Conservation (phyloP, 2,797 vertebrate species). For the Thripadectes ignobilis region DNA sequence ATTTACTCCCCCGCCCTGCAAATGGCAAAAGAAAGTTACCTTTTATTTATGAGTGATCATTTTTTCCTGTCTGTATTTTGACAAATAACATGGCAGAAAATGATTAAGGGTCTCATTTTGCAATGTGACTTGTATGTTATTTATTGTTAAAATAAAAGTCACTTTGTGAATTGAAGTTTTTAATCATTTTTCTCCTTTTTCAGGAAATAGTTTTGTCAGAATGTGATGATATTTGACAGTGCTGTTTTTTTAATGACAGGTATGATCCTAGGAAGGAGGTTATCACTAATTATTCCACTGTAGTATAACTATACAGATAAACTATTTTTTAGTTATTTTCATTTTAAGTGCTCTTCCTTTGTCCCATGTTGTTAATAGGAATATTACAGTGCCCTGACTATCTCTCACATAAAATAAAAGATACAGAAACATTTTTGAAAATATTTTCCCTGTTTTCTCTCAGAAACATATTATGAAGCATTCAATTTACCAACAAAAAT, state of each 20-base stretch:
- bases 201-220: slow-evolving; percentile 67
- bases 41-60: slow-evolving; percentile 74
- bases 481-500: neutral
- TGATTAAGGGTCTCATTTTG: slow-evolving; percentile 76
- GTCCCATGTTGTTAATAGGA: neutral
- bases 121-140: slow-evolving; percentile 77
- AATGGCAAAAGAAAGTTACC: slow-evolving; percentile 62
- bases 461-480: neutral
- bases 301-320: slow-evolving; percentile 27
- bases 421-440: neutral
- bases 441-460: neutral
- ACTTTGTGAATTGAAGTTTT: slow-evolving; percentile 76
- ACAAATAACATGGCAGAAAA: slow-evolving; percentile 72
- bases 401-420: neutral
- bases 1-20: slow-evolving; percentile 21
- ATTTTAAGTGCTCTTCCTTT: slow-evolving; percentile 33
- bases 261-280: slow-evolving; percentile 33
- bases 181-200: slow-evolving; percentile 69
- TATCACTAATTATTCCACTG: slow-evolving; percentile 68
- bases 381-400: neutral
- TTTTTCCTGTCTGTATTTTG: slow-evolving; percentile 73
- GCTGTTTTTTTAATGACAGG: slow-evolving; percentile 13
- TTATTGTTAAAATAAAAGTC: slow-evolving; percentile 78
- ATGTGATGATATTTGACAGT: slow-evolving; percentile 58
- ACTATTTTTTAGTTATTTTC: slow-evolving; percentile 62